Evolutionary conservation across 2,888 invertebrate genomes (phyloP).

Genomic region (Sericinus montela): DNA sequence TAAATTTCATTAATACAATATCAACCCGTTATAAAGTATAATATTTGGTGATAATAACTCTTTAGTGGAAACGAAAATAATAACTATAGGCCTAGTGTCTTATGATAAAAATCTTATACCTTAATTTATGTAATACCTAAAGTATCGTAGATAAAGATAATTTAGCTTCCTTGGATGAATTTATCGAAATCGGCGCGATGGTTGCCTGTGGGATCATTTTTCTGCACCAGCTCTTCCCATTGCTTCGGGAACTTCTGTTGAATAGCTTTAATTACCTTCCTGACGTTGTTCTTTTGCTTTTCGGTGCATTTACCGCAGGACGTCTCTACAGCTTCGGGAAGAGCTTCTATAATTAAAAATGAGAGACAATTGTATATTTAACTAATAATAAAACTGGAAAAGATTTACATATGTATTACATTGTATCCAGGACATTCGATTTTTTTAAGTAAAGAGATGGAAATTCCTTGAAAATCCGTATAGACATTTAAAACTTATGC

Average conservation of each 20-base stretch:
- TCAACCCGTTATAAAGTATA: no score
- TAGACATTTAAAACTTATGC: no score
- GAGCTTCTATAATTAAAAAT: constrained; percentile 73
- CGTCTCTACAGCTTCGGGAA: constrained; percentile 84
- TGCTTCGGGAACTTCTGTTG: constrained; percentile 82
- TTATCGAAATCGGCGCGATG: constrained; percentile 82
- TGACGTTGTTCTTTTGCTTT: constrained; percentile 80
- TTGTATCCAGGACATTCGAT: no score
- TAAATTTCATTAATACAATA: no score
- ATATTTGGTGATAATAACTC: not conserved
- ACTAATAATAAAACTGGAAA: no score
- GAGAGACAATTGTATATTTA: no score
- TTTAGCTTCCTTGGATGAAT: constrained; percentile 59
- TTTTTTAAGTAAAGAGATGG: no score
- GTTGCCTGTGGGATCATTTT: constrained; percentile 84
- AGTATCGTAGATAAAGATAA: constrained; percentile 13
- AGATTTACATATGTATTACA: no score
- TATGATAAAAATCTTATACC: not conserved
- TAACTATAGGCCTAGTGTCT: not conserved
- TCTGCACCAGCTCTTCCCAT: constrained; percentile 83
- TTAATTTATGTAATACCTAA: not conserved
- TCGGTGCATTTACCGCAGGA: constrained; percentile 84
- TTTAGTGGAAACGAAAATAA: not conserved
- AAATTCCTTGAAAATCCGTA: no score
- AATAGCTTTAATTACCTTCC: constrained; percentile 83